Evolutionary conservation across 2,113 vertebrate species (phyloP).

Genomic region (Grus americana): DNA sequence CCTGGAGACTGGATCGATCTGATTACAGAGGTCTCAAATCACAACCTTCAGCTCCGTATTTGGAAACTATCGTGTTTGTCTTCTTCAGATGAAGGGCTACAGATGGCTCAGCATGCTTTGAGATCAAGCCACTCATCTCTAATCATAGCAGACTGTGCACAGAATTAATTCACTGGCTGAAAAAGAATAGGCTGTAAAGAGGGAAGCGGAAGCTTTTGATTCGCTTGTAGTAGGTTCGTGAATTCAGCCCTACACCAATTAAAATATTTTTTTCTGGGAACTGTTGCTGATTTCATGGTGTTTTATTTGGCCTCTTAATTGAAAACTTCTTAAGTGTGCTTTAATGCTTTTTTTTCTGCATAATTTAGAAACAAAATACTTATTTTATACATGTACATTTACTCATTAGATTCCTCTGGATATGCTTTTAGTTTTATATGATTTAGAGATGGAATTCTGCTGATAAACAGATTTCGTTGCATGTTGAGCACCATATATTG

Average conservation of each 20-base stretch:
- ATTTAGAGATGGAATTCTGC: background rate
- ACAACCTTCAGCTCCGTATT: background rate
- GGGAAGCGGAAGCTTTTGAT: background rate
- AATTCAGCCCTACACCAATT: background rate
- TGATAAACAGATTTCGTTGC: background rate
- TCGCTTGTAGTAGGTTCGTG: background rate
- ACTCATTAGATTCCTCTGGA: background rate
- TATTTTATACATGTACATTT: background rate
- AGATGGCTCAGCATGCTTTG: background rate
- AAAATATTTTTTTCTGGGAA: background rate
- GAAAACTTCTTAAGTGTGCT: background rate
- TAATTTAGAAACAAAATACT: background rate
- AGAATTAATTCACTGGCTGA: constrained; percentile 23
- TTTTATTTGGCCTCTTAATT: background rate
- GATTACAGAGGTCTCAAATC: background rate
- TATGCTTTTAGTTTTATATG: background rate
- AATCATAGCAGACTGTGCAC: background rate
- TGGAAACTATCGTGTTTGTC: background rate
- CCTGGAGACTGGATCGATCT: background rate
- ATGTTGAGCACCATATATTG: background rate
- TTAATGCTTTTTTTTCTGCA: background rate
- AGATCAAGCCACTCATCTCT: constrained; percentile 16
- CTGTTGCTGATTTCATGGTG: background rate
- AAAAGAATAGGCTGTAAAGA: background rate
- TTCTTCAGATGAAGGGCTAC: background rate